A percentile compares a stretch with the other conserved stretches of the same genome.
phyloP scores from a whole-genome alignment of 2,888 invertebrate genomes.

The Papilio protenor region DNA sequence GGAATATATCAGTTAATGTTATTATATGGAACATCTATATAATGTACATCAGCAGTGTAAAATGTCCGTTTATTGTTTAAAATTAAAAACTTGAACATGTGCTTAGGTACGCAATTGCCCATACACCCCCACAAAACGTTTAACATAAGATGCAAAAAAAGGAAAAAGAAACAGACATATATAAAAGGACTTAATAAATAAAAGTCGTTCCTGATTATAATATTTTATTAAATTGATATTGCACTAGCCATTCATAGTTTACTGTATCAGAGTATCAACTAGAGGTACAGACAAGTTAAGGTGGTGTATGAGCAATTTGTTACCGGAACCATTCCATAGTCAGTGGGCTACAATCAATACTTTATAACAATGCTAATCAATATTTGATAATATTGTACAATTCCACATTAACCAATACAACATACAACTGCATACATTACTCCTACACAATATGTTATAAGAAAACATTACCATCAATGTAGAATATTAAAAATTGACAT shows the following conservation, averaged over 20 bases:
- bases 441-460: conserved; percentile 2
- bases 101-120: conserved; percentile 71
- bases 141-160: conserved; percentile 59
- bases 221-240: conserved; percentile 76
- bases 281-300: conserved; percentile 65
- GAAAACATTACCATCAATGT: conserved; percentile 11
- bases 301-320: conserved; percentile 83
- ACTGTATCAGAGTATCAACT: conserved; percentile 59
- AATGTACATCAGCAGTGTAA: conserved; percentile 8
- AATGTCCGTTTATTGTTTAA: conserved; percentile 2
- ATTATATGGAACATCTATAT: conserved; percentile 45
- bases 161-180: conserved; percentile 70
- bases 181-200: conserved; percentile 78
- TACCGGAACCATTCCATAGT: conserved; percentile 43
- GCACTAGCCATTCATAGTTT: conserved; percentile 64
- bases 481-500: conserved; percentile 30
- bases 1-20: conserved; percentile 77
- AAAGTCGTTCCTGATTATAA: conserved; percentile 75
- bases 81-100: conserved; percentile 29
- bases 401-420: conserved; percentile 36
- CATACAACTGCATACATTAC: conserved; percentile 26
- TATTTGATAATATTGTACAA: conserved; percentile 29
- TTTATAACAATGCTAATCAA: conserved; percentile 31
- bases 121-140: conserved; percentile 84
- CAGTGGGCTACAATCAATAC: conserved; percentile 30